Evolutionary conservation across 2,113 vertebrate species (phyloP), one percentile per base, ranked within the genome.

Genomic region (Macaca mulatta): DNA sequence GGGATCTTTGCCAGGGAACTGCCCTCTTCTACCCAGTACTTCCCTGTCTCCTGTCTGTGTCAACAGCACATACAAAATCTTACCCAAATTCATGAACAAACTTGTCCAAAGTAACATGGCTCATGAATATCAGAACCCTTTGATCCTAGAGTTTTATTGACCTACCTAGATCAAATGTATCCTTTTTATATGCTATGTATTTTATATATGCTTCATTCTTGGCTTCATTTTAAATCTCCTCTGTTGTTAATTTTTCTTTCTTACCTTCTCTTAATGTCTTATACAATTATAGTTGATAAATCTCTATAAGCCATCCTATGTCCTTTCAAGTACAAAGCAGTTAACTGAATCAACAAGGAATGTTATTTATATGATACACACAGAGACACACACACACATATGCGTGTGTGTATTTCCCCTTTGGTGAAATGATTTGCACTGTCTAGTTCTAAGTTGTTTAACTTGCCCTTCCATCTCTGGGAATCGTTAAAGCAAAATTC

Each of bases 291-390:
- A 89, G 27, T n/a, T 83, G 93, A 18, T 94, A 48, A 89, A 88
- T 90, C 40, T 96, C 69, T 90, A 18, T 61, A 91, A 93, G 25
- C 2, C 30, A 90, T 43, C 23, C 70, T 77, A 32, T 45, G 10
- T 93, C 27, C 43, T 82, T 96, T 85, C 17, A 83, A 82, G 48
- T 79, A 93, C 35, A 95, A 96, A 96, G 57, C 52, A 88, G 9
- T 90, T 69, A 83, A 88, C 43, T 74, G 35, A 94, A 79, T 59
- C 35, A 95, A 80, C 27, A 93, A 91, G 87, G 13, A 90, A 93
- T 48, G 74, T 48, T 86, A 86, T 89, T 90, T 93, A 70, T 93
- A 6, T 93, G 16, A 43, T 18, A 10, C 14, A 78, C 10, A 48
- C 17, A 61, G 1, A 93, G 3, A n/a, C 8, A 35, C 23, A 67